Evolutionary conservation across 2,113 vertebrate species (phyloP), one percentile per base, ranked within the genome.

Genomic region (Tonatia bakeri): DNA sequence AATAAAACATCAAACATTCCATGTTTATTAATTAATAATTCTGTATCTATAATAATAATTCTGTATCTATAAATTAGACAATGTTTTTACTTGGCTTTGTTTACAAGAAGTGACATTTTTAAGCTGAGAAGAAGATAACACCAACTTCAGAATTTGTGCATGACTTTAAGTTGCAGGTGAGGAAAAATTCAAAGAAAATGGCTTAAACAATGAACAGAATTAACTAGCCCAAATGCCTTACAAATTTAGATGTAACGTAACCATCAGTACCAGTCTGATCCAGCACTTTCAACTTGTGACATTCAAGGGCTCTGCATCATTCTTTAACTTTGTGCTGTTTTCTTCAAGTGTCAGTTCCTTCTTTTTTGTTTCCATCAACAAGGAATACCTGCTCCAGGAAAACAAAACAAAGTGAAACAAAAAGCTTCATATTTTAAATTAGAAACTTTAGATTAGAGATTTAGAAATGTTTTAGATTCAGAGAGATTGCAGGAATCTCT

Each of bases 1-100:
- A 97, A 47, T 94, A 92, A 97, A 47, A 95, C 10, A 85, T 79
- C 89, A 87, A 96, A 94, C 69, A 75, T 85, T 20, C 56, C 22
- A 38, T 85, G 52, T 69, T 95, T 50, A 86, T 54, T 85, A 89
- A 56, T 91, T 79, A 94, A 96, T 73, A 72, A 31, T 36, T 20
- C 26, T 43, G 22, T 10, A 19, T 38, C 2, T 59, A n/a, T n/a
- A n/a, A n/a, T 79, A 94, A 96, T 73, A 72, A 31, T 36, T 20
- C 26, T 43, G 22, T 10, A 47, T 45, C 3, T 65, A 47, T 45
- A 85, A 92, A 73, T 86, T 70, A 61, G 24, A 47, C 3, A 2
- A 43, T 61, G 50, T 72, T 87, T 96, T 40, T 33, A 20, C 13
- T 85, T 88, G 4, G 5, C 7, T 79, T 92, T 86, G 28, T 69